A percentile compares a stretch with the other conserved stretches of the same genome.
Evolutionary conservation across 2,113 vertebrate species (phyloP).

Genomic region (Pterophyllum scalare): DNA sequence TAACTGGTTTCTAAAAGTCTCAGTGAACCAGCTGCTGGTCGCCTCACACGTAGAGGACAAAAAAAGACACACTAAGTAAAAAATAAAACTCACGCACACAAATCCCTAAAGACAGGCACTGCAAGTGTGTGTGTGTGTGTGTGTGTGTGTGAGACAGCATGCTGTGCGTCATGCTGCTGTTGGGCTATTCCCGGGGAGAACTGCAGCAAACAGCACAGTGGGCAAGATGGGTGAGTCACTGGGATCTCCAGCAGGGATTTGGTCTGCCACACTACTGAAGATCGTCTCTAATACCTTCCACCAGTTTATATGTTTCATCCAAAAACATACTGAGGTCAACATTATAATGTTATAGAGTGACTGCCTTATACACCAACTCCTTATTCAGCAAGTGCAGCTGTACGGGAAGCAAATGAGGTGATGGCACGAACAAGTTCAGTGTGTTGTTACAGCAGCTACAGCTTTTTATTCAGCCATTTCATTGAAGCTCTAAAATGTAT

Average conservation of each 20-base stretch:
- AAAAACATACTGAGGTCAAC: not conserved
- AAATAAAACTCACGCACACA: constrained; percentile 17
- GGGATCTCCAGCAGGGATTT: constrained; percentile 22
- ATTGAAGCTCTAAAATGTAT: not conserved
- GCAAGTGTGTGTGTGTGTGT: not conserved
- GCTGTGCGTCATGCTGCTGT: constrained; percentile 42
- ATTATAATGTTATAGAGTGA: not conserved
- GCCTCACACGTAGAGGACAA: not conserved
- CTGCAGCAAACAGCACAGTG: constrained; percentile 25
- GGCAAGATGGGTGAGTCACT: constrained; percentile 31
- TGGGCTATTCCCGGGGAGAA: constrained; percentile 26
- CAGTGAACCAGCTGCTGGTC: not conserved
- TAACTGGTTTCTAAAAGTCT: constrained; percentile 6
- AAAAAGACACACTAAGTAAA: constrained; percentile 8
- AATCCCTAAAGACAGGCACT: not conserved
- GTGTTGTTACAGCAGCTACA: not conserved
- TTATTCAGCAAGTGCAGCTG: not conserved
- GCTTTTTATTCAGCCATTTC: not conserved
- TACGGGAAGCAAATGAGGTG: not conserved
- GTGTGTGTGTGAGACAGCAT: not conserved
- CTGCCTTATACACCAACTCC: not conserved
- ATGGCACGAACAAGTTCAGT: not conserved
- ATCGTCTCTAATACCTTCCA: not conserved
- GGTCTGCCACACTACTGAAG: not conserved
- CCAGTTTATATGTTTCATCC: not conserved